phyloP scores from a whole-genome alignment of 2,797 vertebrate genomes.

The Macropodus opercularis region DNA sequence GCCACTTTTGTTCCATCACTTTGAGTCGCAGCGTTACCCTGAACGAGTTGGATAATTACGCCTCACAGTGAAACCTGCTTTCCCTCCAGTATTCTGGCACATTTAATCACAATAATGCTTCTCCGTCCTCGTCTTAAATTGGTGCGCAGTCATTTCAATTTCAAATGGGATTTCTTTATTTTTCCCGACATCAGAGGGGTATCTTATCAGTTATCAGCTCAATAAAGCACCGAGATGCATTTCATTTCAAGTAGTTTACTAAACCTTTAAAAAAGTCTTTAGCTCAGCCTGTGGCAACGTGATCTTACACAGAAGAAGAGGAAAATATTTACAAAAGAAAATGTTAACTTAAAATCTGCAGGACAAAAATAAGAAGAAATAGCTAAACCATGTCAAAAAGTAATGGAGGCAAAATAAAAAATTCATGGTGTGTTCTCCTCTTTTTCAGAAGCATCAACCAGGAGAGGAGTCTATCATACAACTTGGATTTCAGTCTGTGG shows the following conservation, averaged over 20 bases:
- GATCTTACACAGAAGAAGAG: neutral
- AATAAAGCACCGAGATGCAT: neutral
- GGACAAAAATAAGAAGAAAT: slow-evolving; percentile 1
- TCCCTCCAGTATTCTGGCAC: slow-evolving; percentile 21
- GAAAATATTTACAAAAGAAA: slow-evolving; percentile 6
- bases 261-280: neutral
- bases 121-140: slow-evolving; percentile 26
- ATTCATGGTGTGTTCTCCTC: slow-evolving; percentile 26
- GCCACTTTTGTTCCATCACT: slow-evolving; percentile 43
- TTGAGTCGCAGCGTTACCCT: slow-evolving; percentile 31
- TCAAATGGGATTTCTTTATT: slow-evolving; percentile 10
- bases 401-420: slow-evolving; percentile 11
- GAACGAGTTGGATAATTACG: slow-evolving; percentile 40
- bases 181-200: neutral
- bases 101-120: slow-evolving; percentile 32
- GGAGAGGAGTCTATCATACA: slow-evolving; percentile 4
- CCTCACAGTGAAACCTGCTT: slow-evolving; percentile 33
- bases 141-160: slow-evolving; percentile 21
- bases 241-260: neutral
- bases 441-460: slow-evolving; percentile 9
- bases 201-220: neutral
- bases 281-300: slow-evolving; percentile 1
- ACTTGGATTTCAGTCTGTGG: slow-evolving; percentile 7
- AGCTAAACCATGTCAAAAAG: neutral
- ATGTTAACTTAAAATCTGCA: neutral